Evolutionary conservation across 2,113 vertebrate species (phyloP), one percentile per base, ranked within the genome.

Genomic region (Cricetomys ansorgei): DNA sequence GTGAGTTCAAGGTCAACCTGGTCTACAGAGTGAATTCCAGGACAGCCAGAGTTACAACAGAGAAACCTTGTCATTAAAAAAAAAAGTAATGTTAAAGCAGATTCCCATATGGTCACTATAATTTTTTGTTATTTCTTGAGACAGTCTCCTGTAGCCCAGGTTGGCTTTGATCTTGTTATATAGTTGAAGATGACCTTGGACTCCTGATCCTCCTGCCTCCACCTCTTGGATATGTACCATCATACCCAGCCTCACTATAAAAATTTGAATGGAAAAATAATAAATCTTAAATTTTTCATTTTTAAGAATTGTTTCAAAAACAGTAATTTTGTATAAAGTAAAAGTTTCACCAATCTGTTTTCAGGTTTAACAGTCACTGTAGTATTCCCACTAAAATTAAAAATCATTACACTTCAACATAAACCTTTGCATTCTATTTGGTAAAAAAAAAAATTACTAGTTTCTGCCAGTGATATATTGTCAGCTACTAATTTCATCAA

Each of bases 31-130:
- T n/a, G n/a, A n/a, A n/a, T n/a, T n/a, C n/a, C n/a, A n/a, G n/a
- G n/a, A n/a, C n/a, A n/a, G n/a, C n/a, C n/a, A n/a, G n/a, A n/a
- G n/a, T n/a, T n/a, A 57, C 8, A 57, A 8, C 55, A 70, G 4
- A 13, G 11, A 70, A 70, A 70, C 13, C 37, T 70, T 15, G 37
- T 23, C 70, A 87, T 93, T 57, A 57, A 57, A 57, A 57, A 59
- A 59, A 55, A 77, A 89, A 79, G 31, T n/a, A 96, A 96, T 43
- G 91, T 91, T 81, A 87, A 96, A 89, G 55, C 37, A 97, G 92
- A 93, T 91, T 95, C 96, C 64, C 53, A 95, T 94, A 83, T 53
- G 9, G 7, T 59, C 72, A 76, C 50, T 76, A 95, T 79, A 87
- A 84, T 72, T 55, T 83, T 40, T 70, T 37, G 21, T 27, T 50